Percentiles rank a stretch among this genome's conserved stretches.
phyloP scores from a whole-genome alignment of 2,113 vertebrate species.

The Pluvialis apricaria region DNA sequence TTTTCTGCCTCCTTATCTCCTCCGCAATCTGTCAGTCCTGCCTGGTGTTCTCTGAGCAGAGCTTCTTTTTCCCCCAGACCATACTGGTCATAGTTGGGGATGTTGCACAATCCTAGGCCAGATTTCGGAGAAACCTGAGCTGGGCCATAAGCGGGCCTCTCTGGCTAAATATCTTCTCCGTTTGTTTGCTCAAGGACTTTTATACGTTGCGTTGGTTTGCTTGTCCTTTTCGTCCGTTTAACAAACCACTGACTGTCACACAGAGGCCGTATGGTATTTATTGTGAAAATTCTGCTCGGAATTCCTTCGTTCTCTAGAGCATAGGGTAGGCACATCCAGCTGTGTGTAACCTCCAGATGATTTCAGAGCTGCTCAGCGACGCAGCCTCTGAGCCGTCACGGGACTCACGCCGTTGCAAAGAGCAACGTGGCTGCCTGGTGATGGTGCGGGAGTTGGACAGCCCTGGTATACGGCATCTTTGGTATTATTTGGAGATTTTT shows the following conservation, averaged over 20 bases:
- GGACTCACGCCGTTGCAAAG: not conserved
- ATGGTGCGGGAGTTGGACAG: not conserved
- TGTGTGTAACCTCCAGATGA: not conserved
- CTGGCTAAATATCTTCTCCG: not conserved
- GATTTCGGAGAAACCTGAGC: not conserved
- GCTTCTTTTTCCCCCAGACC: not conserved
- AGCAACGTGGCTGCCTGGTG: not conserved
- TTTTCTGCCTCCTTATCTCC: not conserved
- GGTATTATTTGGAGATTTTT: not conserved
- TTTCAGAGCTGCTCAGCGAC: not conserved
- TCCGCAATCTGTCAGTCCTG: not conserved
- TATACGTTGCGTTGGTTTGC: not conserved
- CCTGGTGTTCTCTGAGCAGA: not conserved
- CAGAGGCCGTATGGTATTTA: not conserved
- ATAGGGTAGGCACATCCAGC: not conserved
- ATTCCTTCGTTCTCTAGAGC: not conserved
- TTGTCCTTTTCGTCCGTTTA: not conserved
- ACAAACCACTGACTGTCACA: not conserved
- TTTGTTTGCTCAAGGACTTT: not conserved
- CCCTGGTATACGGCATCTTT: not conserved
- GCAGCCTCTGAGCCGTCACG: rapidly evolving
- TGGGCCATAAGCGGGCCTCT: not conserved
- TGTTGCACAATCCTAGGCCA: not conserved
- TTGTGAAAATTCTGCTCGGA: not conserved
- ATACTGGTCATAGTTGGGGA: not conserved